Base-by-base conservation (phyloP, 2,888 invertebrate genomes). In the Archips xylosteana region DNA sequence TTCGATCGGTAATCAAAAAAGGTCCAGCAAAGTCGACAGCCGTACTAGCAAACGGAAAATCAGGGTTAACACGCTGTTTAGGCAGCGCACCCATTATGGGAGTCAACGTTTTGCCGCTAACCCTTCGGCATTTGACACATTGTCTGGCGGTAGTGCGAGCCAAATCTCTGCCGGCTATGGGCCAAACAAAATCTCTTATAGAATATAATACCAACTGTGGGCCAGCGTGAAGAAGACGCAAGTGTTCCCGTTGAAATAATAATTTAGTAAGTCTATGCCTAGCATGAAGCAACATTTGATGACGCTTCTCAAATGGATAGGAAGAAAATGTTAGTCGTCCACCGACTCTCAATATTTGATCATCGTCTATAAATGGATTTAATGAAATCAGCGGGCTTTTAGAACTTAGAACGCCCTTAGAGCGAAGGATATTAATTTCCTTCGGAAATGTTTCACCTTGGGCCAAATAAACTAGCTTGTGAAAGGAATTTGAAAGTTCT, bases 21-120 rank as follows among this genome's bases (percentile, higher is more conserved):
- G 76, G 72, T 5, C 71, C 75, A n/a, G 71, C 70, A 49, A 70
- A 75, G 13, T 75, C 72, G 0, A 62, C 32, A 13, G 57, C 69
- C 13, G 15, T 23, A 59, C 59, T 63, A 34, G 12, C 12, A 67
- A 68, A 67, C 13, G 57, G 45, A 3, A 62, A 62, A 3, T 3
- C 62, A 10, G 23, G 42, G 15, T 42, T 3, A 0, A 42, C 15
- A 39, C 39, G 61, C 42, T 61, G 42, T 9, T 3, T 2, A 9
- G 61, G 61, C 2, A 61, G 61, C 6, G 39, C n/a, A 6, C 61
- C 15, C 61, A 61, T 61, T 0, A 42, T 1, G 9, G 61, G 60
- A 4, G 4, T 39, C 12, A 5, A 1, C 15, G 61, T 61, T 2
- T 39, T 42, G 6, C 42, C 61, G 61, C 39, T 39, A 34, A 61